These are phyloP conservation scores for Monomorium pharaonis DNA, from an alignment of 1,140 invertebrate species.

Conservation along the genomic window DNA sequence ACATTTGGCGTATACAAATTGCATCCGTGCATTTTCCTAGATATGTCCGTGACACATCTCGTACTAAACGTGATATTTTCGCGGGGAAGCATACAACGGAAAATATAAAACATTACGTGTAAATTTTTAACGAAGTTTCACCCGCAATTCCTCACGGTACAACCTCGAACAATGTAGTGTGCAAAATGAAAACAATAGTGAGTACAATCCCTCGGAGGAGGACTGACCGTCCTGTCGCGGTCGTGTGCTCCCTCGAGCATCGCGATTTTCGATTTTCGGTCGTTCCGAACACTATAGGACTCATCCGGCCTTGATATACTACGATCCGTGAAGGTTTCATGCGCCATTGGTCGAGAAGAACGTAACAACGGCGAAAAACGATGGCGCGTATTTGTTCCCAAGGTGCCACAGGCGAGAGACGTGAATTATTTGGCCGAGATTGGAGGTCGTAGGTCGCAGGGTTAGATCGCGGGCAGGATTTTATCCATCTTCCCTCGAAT, in stretches of 20 bases:
- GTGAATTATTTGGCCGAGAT: conserved; percentile 45
- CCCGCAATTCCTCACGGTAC: background rate
- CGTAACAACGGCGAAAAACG: conserved; percentile 34
- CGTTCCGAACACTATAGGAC: background rate
- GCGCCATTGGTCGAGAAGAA: conserved; percentile 42
- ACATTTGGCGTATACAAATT: conserved; percentile 37
- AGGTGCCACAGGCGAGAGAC: background rate
- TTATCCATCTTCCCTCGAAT: background rate
- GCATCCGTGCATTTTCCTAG: background rate
- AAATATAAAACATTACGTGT: background rate
- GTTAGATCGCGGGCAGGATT: background rate
- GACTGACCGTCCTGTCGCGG: background rate
- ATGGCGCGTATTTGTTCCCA: conserved; percentile 49
- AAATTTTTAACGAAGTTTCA: background rate
- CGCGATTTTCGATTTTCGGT: conserved; percentile 42
- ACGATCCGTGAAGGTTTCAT: conserved; percentile 59
- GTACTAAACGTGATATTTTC: background rate
- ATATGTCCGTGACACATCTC: background rate
- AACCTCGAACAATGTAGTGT: background rate
- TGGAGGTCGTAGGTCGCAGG: background rate
- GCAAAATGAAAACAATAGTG: background rate
- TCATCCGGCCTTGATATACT: conserved; percentile 19
- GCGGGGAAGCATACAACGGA: background rate
- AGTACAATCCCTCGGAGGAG: background rate
- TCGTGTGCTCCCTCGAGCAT: background rate